Conservation (phyloP, 2,888 invertebrate species). For the Habroteleia sp. region DNA sequence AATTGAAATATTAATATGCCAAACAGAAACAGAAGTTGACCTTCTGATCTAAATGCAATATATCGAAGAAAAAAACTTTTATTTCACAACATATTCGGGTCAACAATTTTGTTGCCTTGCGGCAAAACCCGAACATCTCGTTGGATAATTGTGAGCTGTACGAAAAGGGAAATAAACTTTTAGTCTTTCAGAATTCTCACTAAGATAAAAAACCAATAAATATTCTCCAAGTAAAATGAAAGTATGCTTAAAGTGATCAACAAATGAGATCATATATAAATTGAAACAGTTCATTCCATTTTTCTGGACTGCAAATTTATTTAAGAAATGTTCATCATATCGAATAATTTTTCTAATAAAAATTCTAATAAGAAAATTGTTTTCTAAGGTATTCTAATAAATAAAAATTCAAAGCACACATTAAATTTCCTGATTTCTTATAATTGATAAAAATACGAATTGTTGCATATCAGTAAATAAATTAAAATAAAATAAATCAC, state of each 20-base stretch:
- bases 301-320: too few species aligned
- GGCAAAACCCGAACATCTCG: slow-evolving; percentile 1
- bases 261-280: background rate
- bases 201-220: too few species aligned
- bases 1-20: slow-evolving; percentile 1
- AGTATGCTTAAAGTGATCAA: background rate
- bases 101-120: slow-evolving; percentile 18
- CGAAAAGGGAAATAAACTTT: slow-evolving; percentile 12
- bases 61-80: background rate
- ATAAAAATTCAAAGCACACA: too few species aligned
- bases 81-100: slow-evolving; percentile 19
- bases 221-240: background rate
- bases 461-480: too few species aligned
- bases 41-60: slow-evolving; percentile 2
- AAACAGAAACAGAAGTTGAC: slow-evolving; percentile 19
- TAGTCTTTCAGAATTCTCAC: too few species aligned
- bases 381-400: too few species aligned
- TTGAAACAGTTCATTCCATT: too few species aligned
- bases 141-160: slow-evolving; percentile 8
- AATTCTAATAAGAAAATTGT: too few species aligned
- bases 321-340: background rate
- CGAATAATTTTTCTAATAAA: too few species aligned
- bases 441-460: too few species aligned
- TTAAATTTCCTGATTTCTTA: too few species aligned
- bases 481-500: too few species aligned